These are phyloP conservation scores for Rhizomys pruinosus DNA, from an alignment of 2,113 vertebrate species.

Conservation along the genomic window DNA sequence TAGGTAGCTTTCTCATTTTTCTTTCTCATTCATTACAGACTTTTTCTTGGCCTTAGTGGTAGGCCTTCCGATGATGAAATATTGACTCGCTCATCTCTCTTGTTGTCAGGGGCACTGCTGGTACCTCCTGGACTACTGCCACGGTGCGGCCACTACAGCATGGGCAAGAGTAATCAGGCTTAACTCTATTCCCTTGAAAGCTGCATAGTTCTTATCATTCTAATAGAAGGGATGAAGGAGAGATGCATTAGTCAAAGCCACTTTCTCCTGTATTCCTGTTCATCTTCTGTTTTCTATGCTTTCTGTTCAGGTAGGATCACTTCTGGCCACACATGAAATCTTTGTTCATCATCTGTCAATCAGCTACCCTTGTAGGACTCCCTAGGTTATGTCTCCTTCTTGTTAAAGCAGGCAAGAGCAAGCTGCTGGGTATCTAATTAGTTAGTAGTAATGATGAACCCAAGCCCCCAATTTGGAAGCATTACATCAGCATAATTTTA, in stretches of 20 bases:
- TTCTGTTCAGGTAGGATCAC: background rate
- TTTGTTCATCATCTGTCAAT: background rate
- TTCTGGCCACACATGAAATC: background rate
- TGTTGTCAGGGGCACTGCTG: background rate
- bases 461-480: background rate
- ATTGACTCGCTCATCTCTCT: background rate
- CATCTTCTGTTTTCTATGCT: constrained; percentile 2
- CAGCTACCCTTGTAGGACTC: background rate
- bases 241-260: background rate
- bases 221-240: background rate
- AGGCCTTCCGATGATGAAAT: background rate
- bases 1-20: constrained; percentile 50
- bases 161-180: background rate
- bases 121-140: background rate
- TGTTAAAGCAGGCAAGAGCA: background rate
- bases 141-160: background rate
- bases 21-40: background rate
- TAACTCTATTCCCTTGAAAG: background rate
- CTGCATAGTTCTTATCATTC: background rate
- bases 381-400: background rate
- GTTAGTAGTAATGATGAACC: constrained; percentile 8
- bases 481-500: constrained; percentile 3
- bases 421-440: constrained; percentile 7
- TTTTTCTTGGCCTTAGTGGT: constrained; percentile 2
- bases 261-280: constrained; percentile 10